phyloP scores from a whole-genome alignment of 2,888 invertebrate genomes.

The Timema cristinae region DNA sequence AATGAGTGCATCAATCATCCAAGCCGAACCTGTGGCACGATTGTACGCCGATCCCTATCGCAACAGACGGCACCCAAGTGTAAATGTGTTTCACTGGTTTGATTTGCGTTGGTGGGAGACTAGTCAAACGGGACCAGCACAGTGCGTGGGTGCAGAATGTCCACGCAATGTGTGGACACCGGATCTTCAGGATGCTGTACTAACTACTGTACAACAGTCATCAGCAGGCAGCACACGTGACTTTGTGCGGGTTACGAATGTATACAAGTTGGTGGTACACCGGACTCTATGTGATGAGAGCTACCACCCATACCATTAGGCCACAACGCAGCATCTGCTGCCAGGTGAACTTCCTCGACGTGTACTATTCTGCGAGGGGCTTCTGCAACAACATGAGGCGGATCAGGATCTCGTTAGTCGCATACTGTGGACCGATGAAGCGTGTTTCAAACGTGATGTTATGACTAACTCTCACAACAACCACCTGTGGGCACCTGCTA shows the following conservation, averaged over 20 bases:
- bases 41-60: too few species aligned
- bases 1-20: too few species aligned
- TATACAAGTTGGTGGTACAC: neutral
- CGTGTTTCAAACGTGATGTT: neutral
- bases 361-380: neutral
- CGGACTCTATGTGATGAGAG: neutral
- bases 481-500: neutral
- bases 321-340: neutral
- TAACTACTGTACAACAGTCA: neutral
- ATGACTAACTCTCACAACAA: neutral
- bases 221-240: neutral
- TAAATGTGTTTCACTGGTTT: too few species aligned
- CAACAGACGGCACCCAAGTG: too few species aligned
- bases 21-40: too few species aligned
- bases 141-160: too few species aligned
- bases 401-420: neutral
- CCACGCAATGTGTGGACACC: too few species aligned
- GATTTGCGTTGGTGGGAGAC: too few species aligned
- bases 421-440: neutral
- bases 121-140: too few species aligned
- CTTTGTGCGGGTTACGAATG: neutral
- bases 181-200: too few species aligned
- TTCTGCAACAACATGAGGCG: neutral
- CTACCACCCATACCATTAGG: slow-evolving; percentile 8
- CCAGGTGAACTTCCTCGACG: neutral